A percentile compares a stretch with the other conserved stretches of the same genome.
These are phyloP conservation scores for Pungitius pungitius DNA, from an alignment of 2,113 vertebrate species.

Conservation along the genomic window DNA sequence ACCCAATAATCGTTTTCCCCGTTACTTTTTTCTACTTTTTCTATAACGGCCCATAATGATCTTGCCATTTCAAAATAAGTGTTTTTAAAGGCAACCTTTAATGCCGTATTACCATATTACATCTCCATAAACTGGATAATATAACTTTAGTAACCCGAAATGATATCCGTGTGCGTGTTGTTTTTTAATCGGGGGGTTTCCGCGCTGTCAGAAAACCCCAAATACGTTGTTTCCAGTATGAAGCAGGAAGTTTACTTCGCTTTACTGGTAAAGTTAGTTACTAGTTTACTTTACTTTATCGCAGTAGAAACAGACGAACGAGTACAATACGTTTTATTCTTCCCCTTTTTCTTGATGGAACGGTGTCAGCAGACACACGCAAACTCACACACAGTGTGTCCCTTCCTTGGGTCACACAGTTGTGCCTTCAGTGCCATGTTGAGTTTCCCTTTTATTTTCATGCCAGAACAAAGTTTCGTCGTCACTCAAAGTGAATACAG, in stretches of 20 bases:
- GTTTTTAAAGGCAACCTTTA: not conserved
- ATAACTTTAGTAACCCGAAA: not conserved
- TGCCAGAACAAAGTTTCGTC: conserved; percentile 3
- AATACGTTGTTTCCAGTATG: conserved; percentile 45
- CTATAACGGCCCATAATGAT: not conserved
- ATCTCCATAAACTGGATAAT: rapidly evolving
- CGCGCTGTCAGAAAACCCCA: conserved; percentile 30
- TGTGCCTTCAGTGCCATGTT: conserved; percentile 15
- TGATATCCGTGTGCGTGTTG: not conserved
- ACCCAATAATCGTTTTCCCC: not conserved
- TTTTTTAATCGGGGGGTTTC: conserved; percentile 64
- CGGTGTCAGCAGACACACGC: not conserved
- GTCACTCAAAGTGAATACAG: not conserved
- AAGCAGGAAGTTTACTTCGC: conserved; percentile 37
- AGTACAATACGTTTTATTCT: not conserved
- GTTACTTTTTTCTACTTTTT: not conserved
- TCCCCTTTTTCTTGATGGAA: not conserved
- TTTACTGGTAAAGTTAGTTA: too few relatives aligned
- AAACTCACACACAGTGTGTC: conserved; percentile 20
- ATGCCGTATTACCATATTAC: not conserved
- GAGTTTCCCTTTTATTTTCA: conserved; percentile 26
- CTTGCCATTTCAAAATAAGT: not conserved
- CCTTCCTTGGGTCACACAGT: not conserved
- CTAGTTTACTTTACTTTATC: too few relatives aligned
- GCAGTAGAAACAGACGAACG: not conserved